phyloP scores from a whole-genome alignment of 2,797 vertebrate genomes.

The Hirundo rustica region DNA sequence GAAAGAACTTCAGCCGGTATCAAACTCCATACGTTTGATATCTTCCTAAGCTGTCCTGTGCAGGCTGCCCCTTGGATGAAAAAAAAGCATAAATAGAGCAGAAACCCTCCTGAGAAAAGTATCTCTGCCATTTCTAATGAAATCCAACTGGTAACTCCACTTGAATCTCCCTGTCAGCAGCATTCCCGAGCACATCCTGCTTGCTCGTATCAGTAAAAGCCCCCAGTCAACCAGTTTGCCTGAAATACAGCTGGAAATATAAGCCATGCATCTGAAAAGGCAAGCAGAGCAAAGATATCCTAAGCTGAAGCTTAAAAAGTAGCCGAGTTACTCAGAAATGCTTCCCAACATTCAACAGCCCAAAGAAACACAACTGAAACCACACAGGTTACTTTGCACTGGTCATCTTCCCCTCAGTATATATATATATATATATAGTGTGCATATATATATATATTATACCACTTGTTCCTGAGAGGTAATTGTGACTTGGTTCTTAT shows the following conservation, averaged over 20 bases:
- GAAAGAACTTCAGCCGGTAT: not conserved
- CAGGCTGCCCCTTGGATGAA: fast-evolving
- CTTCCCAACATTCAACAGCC: not conserved
- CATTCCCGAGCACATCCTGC: not conserved
- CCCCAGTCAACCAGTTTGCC: not conserved
- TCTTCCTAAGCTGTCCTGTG: not conserved
- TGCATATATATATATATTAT: too few relatives aligned
- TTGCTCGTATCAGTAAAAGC: not conserved
- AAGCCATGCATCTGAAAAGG: not conserved
- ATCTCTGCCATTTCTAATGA: not conserved
- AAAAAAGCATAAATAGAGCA: not conserved
- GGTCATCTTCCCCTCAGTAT: not conserved
- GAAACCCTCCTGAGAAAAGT: not conserved
- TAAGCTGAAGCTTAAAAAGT: not conserved
- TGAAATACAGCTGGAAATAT: not conserved
- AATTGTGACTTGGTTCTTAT: not conserved
- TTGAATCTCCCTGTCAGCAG: not conserved
- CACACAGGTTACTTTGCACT: not conserved
- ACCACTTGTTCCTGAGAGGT: not conserved
- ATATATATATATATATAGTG: too few relatives aligned
- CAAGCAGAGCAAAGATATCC: not conserved
- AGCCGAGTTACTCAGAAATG: not conserved
- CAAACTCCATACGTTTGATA: not conserved
- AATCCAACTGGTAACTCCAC: not conserved
- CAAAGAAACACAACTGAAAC: not conserved